Percentiles rank a stretch among this genome's conserved stretches.
phyloP scores from a whole-genome alignment of 2,797 vertebrate genomes.

The Gadopsis bispinosus region DNA sequence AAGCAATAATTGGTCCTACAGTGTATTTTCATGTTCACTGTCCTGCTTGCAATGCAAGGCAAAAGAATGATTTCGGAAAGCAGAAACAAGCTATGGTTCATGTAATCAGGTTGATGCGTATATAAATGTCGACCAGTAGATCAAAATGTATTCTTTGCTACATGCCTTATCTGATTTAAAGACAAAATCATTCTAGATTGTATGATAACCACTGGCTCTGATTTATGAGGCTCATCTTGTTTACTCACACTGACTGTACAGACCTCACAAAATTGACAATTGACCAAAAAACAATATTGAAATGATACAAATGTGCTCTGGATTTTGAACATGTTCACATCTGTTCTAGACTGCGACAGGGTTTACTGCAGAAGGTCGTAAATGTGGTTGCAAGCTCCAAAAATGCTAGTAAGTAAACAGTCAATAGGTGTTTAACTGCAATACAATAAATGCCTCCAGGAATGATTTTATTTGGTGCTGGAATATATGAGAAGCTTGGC shows the following conservation, averaged over 20 bases:
- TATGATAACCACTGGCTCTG: background rate
- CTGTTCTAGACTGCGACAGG: background rate
- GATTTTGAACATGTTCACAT: background rate
- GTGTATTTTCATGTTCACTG: background rate
- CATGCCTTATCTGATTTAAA: background rate
- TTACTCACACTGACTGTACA: background rate
- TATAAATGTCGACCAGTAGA: background rate
- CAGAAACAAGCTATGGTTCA: background rate
- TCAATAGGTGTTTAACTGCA: background rate
- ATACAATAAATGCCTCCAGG: background rate
- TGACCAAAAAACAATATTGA: background rate
- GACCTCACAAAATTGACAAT: background rate
- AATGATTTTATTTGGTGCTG: background rate
- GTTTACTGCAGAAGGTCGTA: background rate
- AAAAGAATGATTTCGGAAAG: background rate
- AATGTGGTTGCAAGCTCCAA: background rate
- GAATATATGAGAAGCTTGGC: background rate
- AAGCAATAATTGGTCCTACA: background rate
- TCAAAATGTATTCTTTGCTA: background rate
- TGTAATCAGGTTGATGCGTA: background rate
- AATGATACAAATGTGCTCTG: background rate
- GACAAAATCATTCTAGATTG: background rate
- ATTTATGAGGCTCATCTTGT: background rate
- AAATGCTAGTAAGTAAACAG: background rate
- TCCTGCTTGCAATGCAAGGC: background rate